phyloP scores from a whole-genome alignment of 2,888 invertebrate species.

The Emesis russula region DNA sequence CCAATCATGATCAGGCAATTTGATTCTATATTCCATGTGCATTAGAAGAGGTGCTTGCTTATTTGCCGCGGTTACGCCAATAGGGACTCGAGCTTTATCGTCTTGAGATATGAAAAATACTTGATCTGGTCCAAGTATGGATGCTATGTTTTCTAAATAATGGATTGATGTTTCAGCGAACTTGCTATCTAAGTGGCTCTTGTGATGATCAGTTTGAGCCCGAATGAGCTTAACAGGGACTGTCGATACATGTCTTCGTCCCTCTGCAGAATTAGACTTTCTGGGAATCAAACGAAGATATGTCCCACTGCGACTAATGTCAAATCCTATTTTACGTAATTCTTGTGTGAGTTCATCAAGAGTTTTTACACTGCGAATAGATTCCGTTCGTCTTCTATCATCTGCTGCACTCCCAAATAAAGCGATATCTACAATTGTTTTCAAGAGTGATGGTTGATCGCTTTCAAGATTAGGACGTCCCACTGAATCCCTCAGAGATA shows the following conservation, averaged over 20 bases:
- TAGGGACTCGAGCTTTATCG: conserved; percentile 45
- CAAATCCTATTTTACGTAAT: conserved; percentile 78
- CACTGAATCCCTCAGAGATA: conserved; percentile 86
- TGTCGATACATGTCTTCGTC: conserved; percentile 81
- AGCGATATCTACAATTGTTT: conserved; percentile 85
- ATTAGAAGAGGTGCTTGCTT: conserved; percentile 86
- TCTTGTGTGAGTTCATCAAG: conserved; percentile 80
- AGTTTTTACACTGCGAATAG: conserved; percentile 75
- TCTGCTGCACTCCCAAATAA: conserved; percentile 84
- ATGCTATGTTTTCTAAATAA: conserved; percentile 69
- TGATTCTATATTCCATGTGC: conserved; percentile 78
- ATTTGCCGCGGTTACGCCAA: conserved; percentile 90
- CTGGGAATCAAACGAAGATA: conserved; percentile 79
- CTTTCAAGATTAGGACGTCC: conserved; percentile 86
- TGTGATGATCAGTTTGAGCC: conserved; percentile 76
- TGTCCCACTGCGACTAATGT: conserved; percentile 78
- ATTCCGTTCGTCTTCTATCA: conserved; percentile 81
- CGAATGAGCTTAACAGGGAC: conserved; percentile 80
- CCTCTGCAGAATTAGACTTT: conserved; percentile 70
- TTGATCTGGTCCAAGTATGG: conserved; percentile 83
- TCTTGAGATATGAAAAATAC: conserved; percentile 47
- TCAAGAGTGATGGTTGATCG: conserved; percentile 79
- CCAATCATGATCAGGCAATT: conserved; percentile 83
- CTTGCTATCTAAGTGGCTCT: conserved; percentile 51
- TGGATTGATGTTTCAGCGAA: conserved; percentile 74